These are phyloP conservation scores for Patella depressa DNA, from an alignment of 2,888 invertebrate genomes.

Conservation along the genomic window DNA sequence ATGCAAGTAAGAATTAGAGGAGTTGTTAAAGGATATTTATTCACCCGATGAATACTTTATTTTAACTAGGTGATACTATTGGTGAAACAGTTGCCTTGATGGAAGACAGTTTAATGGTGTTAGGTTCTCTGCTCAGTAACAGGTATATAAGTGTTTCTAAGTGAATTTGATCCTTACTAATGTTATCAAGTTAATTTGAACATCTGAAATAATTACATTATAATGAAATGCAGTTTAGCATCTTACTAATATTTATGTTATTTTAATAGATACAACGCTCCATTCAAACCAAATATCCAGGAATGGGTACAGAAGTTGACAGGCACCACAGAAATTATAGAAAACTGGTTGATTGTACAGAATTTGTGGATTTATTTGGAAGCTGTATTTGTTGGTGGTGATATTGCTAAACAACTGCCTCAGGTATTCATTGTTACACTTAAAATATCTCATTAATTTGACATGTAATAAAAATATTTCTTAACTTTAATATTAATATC, in stretches of 20 bases:
- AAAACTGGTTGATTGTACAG: constrained; percentile 96
- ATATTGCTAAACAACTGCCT: constrained; percentile 96
- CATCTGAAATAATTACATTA: background rate
- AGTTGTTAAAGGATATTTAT: background rate
- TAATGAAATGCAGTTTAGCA: background rate
- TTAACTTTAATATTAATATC: no score
- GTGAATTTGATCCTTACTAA: background rate
- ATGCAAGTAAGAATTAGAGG: background rate
- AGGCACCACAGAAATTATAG: constrained; percentile 95
- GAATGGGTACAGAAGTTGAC: constrained; percentile 96
- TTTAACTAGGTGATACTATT: constrained; percentile 85
- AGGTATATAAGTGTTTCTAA: constrained; percentile 74
- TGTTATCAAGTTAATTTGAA: background rate
- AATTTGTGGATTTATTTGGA: constrained; percentile 99
- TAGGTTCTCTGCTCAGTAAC: constrained; percentile 93
- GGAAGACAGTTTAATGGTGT: constrained; percentile 95
- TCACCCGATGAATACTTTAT: background rate
- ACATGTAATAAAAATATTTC: no score
- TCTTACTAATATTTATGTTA: background rate
- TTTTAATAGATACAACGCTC: constrained; percentile 86
- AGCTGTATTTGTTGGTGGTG: constrained; percentile 97
- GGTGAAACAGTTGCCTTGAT: constrained; percentile 95
- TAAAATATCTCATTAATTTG: no score
- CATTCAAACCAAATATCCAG: constrained; percentile 95
- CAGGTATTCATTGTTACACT: constrained; percentile 51